Evolutionary conservation across 2,888 invertebrate genomes (phyloP).

Genomic region (Keiferia lycopersicella): DNA sequence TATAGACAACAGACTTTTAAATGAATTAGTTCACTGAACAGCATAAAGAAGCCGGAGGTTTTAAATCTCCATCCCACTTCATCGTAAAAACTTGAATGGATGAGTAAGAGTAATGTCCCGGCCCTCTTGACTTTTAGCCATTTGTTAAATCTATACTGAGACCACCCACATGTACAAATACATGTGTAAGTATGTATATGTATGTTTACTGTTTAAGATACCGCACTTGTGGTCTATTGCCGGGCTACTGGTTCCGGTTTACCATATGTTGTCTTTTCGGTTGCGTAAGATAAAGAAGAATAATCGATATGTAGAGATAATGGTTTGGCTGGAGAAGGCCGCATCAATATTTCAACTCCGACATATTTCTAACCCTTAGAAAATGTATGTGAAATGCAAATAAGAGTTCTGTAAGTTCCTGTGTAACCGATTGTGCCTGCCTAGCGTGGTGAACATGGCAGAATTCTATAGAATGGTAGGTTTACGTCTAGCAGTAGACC

Average conservation of each 20-base stretch:
- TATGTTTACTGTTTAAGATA: neutral
- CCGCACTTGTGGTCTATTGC: neutral
- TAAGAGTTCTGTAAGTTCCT: too few relatives aligned
- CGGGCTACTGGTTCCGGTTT: neutral
- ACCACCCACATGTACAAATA: slow-evolving; percentile 1
- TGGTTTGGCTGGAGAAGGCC: neutral
- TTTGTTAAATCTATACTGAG: neutral
- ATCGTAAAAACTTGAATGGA: slow-evolving; percentile 2
- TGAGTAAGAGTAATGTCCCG: neutral
- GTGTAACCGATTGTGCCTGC: too few relatives aligned
- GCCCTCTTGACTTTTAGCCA: neutral
- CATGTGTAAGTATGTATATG: neutral
- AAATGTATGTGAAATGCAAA: too few relatives aligned
- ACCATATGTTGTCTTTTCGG: neutral
- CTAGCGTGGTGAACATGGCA: too few relatives aligned
- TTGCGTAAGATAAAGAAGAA: neutral
- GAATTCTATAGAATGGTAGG: too few relatives aligned
- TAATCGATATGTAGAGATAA: neutral
- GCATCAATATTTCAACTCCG: too few relatives aligned
- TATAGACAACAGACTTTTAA: neutral
- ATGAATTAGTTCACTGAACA: neutral
- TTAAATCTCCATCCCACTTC: neutral
- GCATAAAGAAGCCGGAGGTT: neutral
- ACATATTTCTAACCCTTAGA: too few relatives aligned
- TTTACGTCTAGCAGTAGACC: too few relatives aligned